A percentile compares a stretch with the other conserved stretches of the same genome.
phyloP scores from a whole-genome alignment of 2,113 vertebrate species.

The Gadus macrocephalus region DNA sequence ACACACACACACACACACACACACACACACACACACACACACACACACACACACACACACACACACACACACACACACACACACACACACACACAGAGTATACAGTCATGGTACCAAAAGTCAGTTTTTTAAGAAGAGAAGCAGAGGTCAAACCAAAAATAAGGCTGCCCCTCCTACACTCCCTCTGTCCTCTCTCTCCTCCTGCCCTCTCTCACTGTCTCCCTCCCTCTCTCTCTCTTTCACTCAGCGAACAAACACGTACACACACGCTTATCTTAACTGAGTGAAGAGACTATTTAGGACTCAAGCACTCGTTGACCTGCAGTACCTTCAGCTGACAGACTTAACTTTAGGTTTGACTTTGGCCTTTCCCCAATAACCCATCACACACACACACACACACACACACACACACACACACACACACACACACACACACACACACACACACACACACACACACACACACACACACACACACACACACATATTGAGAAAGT shows the following conservation, averaged over 20 bases:
- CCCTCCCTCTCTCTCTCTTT: constrained; percentile 29
- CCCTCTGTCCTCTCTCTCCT: constrained; percentile 16
- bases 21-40: neutral
- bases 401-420: neutral
- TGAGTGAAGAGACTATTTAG: constrained; percentile 55
- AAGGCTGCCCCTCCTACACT: constrained; percentile 20
- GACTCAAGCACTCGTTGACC: constrained; percentile 33
- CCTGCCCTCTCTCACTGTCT: constrained; percentile 26
- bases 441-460: neutral
- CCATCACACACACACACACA: constrained; percentile 17
- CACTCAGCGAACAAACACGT: constrained; percentile 11
- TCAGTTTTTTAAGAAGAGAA: constrained; percentile 55
- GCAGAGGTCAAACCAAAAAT: constrained; percentile 70
- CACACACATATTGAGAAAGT: neutral
- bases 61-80: neutral
- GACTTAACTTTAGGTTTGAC: constrained; percentile 53
- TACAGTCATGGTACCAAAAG: constrained; percentile 35
- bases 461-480: neutral
- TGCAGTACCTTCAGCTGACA: constrained; percentile 53
- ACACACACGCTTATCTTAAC: constrained; percentile 60
- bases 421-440: neutral
- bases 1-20: neutral
- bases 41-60: neutral
- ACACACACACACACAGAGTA: neutral
- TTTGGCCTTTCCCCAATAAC: constrained; percentile 46